Evolutionary conservation across 2,888 invertebrate species (phyloP).

Genomic region (Elaeidobius kamerunicus): DNA sequence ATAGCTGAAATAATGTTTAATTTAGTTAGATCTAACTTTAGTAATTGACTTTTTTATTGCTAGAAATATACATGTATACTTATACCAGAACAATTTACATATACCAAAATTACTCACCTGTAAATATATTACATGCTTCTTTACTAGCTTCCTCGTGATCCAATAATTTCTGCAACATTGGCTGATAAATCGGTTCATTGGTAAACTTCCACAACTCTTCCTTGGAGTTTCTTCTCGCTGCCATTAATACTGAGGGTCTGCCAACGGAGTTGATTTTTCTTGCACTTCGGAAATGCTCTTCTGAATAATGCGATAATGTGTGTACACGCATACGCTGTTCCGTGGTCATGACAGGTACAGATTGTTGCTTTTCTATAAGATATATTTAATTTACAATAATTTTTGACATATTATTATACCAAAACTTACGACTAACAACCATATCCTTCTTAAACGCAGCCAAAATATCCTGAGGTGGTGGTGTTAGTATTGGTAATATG

Average conservation of each 20-base stretch:
- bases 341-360: slow-evolving; percentile 49
- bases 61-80: no score
- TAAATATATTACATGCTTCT: slow-evolving; percentile 71
- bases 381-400: slow-evolving; percentile 9
- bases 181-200: slow-evolving; percentile 78
- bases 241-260: slow-evolving; percentile 59
- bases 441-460: slow-evolving; percentile 63
- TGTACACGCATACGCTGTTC: slow-evolving; percentile 69
- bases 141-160: slow-evolving; percentile 68
- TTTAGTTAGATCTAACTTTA: no score
- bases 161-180: slow-evolving; percentile 72
- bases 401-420: slow-evolving; percentile 33
- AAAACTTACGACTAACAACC: slow-evolving; percentile 34
- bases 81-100: no score
- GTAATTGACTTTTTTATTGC: no score
- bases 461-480: slow-evolving; percentile 68
- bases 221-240: slow-evolving; percentile 61
- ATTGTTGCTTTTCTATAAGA: slow-evolving; percentile 21
- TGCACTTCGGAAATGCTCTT: slow-evolving; percentile 69
- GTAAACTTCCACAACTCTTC: slow-evolving; percentile 82
- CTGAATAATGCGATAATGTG: slow-evolving; percentile 79
- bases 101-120: no score
- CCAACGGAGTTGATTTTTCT: slow-evolving; percentile 34
- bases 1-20: slow-evolving; percentile 67
- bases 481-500: slow-evolving; percentile 76